Evolutionary conservation across 2,797 vertebrate genomes (phyloP).

Genomic region (Chiloscyllium punctatum): DNA sequence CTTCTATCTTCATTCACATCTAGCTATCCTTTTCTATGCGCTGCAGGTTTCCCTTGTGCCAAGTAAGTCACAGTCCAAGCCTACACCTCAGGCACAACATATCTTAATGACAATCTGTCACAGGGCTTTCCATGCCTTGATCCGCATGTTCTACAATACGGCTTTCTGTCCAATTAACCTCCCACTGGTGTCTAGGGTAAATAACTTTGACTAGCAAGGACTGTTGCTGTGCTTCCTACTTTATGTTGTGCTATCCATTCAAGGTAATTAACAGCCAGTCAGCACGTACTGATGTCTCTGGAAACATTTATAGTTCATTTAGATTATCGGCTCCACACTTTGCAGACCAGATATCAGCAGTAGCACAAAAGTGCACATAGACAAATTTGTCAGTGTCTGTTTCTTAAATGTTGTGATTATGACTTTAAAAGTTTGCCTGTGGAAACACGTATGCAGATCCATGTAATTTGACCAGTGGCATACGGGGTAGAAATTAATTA

Average conservation of each 20-base stretch:
- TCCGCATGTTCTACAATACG: neutral
- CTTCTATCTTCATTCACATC: neutral
- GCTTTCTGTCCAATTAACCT: slow-evolving; percentile 26
- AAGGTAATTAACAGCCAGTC: neutral
- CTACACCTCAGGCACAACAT: neutral
- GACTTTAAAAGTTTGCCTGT: neutral
- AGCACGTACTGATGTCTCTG: neutral
- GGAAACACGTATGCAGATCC: neutral
- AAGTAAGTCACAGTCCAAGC: slow-evolving; percentile 2
- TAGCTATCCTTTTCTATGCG: neutral
- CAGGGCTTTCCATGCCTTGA: neutral
- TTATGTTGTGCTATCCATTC: neutral
- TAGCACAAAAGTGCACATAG: neutral
- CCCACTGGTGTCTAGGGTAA: slow-evolving; percentile 11
- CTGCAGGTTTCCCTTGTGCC: neutral
- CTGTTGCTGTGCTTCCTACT: neutral
- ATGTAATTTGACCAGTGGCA: neutral
- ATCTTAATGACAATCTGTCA: slow-evolving; percentile 31
- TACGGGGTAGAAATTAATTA: neutral
- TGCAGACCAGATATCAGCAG: neutral
- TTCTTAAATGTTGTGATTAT: neutral
- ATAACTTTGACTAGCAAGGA: slow-evolving; percentile 14
- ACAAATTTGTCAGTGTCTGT: neutral
- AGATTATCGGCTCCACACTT: neutral
- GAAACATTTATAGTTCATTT: neutral